Evolutionary conservation across 2,797 vertebrate species (phyloP).

Genomic region (Mormyrus hasselquistii): DNA sequence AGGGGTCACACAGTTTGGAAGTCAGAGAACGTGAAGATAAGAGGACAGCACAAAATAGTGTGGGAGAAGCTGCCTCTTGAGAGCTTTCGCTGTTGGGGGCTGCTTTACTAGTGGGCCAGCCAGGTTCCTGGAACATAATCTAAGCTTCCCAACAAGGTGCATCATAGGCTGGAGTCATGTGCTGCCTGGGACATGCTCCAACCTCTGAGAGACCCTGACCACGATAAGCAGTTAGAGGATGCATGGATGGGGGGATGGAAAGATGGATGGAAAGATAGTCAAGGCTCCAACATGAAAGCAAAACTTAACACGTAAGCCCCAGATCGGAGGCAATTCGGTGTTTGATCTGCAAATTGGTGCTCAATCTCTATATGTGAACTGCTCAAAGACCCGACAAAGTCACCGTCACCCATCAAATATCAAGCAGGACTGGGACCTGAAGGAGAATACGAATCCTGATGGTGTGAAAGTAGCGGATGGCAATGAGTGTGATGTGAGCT

Average conservation of each 20-base stretch:
- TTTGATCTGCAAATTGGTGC: background rate
- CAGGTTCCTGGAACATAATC: background rate
- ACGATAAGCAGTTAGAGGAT: background rate
- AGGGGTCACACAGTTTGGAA: background rate
- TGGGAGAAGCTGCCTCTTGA: background rate
- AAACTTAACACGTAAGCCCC: background rate
- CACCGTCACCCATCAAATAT: background rate
- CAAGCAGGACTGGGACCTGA: background rate
- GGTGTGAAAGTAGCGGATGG: background rate
- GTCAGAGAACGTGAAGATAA: background rate
- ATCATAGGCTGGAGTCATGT: background rate
- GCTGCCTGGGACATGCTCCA: background rate
- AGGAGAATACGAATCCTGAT: background rate
- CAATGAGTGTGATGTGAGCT: background rate
- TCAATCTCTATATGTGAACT: background rate
- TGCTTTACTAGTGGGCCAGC: background rate
- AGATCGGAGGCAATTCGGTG: background rate
- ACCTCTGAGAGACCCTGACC: background rate
- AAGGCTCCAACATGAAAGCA: background rate
- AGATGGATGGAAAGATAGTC: background rate
- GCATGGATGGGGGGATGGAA: background rate
- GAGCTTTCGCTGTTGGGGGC: background rate
- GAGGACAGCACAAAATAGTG: background rate
- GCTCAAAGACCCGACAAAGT: background rate
- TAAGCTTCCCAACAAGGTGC: background rate